phyloP scores from a whole-genome alignment of 2,888 invertebrate genomes.

The Tetragonula carbonaria region DNA sequence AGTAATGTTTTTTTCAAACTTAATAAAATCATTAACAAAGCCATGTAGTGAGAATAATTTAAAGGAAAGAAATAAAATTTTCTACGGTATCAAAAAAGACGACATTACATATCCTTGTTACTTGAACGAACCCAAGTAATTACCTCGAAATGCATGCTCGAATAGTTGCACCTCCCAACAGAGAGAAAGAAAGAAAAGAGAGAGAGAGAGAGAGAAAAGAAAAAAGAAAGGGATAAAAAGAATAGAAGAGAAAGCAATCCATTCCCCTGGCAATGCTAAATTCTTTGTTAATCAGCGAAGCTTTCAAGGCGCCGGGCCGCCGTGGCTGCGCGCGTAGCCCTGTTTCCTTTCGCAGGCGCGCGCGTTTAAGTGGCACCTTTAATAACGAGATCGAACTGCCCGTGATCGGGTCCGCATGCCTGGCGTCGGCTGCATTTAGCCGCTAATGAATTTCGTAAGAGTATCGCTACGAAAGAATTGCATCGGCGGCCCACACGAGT shows the following conservation, averaged over 20 bases:
- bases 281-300: conserved; percentile 18
- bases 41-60: too few species aligned
- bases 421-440: conserved; percentile 62
- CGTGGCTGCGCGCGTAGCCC: not conserved
- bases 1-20: too few species aligned
- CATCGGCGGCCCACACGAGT: conserved; percentile 63
- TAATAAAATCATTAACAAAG: too few species aligned
- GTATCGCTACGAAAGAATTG: conserved; percentile 70
- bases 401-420: conserved; percentile 61
- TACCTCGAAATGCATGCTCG: too few species aligned
- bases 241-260: not conserved
- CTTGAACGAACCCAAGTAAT: too few species aligned
- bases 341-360: conserved; percentile 15
- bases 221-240: not conserved
- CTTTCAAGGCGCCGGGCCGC: conserved; percentile 20
- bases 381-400: conserved; percentile 56
- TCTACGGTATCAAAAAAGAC: too few species aligned
- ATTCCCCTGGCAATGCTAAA: not conserved
- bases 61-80: too few species aligned
- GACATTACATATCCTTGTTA: too few species aligned
- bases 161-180: too few species aligned
- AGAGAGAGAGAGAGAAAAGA: not conserved
- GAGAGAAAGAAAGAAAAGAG: not conserved
- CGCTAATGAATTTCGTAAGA: conserved; percentile 77
- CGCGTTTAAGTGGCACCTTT: conserved; percentile 39